Base-by-base conservation (phyloP, 2,113 vertebrate genomes). In the Tragelaphus strepsiceros region DNA sequence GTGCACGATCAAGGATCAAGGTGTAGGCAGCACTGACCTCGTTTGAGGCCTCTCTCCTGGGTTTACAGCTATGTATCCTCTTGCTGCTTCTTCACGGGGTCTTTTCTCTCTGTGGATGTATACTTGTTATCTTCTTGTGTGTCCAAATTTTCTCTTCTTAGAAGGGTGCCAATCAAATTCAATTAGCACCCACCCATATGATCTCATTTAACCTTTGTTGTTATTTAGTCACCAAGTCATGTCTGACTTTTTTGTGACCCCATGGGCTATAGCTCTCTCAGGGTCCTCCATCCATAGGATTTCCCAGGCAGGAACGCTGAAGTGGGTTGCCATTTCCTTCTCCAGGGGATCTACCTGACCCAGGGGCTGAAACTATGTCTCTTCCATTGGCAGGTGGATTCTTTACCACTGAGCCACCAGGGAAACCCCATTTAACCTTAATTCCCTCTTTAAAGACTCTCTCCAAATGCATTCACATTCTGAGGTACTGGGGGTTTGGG, bases 51-150 rank as follows among this genome's bases (percentile, higher is more conserved):
- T 74, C 9, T 39, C 9, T 64, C 3, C 16, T 85, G 16, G 51
- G 28, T 15, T 58, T 39, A 17, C 6, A 54, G n/a, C 24, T 46
- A 39, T 3, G 30, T 4, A 0, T 28, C 4, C 6, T 46, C 53
- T 88, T 14, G 6, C 24, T 84, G 21, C 32, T 16, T 21, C n/a
- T 9, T 46, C 26, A 13, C 2, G 2, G 16, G 39, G 17, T 67
- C 53, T 53, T 53, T 24, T 30, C 24, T 32, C 30, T n/a, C 32
- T 0, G 32, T 7, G 0, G 0, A 0, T 11, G 32, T 13, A 30
- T 14, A 12, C 35, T 43, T 81, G 19, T 4, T 15, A n/a, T 15
- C 28, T 67, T 49, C 49, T n/a, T 54, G 30, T 16, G 19, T 54
- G 30, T 49, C 49, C 59, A 88, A 39, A 49, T 94, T 91, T 95